Conservation (phyloP, 1,140 invertebrate genomes). For the Bombus sylvicola region DNA sequence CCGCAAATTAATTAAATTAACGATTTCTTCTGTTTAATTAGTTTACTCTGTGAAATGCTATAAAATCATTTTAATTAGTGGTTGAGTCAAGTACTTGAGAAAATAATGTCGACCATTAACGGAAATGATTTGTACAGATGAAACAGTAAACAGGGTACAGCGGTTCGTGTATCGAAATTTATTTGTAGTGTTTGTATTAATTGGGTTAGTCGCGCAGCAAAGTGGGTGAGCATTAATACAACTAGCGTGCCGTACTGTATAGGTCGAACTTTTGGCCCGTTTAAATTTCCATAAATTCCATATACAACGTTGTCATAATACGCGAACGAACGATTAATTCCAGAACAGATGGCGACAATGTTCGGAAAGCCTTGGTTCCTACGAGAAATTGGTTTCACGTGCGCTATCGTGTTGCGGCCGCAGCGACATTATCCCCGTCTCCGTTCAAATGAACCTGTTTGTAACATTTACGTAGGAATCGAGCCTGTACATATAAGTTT, state of each 20-base stretch:
- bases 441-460: neutral
- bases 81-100: no score
- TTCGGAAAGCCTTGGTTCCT: constrained; percentile 44
- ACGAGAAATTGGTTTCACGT: constrained; percentile 49
- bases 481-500: neutral
- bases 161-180: constrained; percentile 7
- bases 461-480: constrained; percentile 4
- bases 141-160: no score
- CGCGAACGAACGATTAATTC: constrained; percentile 50
- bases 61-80: no score
- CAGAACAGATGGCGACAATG: constrained; percentile 48
- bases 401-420: constrained; percentile 37
- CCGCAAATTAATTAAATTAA: no score
- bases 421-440: constrained; percentile 5
- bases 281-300: constrained; percentile 45
- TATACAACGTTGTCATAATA: constrained; percentile 44
- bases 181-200: constrained; percentile 11
- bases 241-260: neutral
- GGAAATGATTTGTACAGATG: no score
- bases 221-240: neutral
- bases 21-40: no score
- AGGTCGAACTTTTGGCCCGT: constrained; percentile 5
- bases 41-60: no score
- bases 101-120: no score
- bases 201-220: neutral